phyloP scores from a whole-genome alignment of 2,888 invertebrate genomes.

The Rhyacophila evoluta region DNA sequence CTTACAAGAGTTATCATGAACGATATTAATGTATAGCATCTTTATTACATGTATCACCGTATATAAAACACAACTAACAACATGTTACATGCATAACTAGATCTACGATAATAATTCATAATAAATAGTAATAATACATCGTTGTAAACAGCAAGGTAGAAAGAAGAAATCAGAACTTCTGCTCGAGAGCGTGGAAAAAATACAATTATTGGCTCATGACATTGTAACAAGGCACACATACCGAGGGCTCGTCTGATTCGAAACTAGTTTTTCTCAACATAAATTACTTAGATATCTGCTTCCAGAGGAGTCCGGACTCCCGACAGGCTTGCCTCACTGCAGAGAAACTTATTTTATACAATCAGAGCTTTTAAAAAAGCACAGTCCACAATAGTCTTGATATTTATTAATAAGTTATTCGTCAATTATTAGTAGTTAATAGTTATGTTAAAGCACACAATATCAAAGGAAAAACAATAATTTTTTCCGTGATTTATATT shows the following conservation, averaged over 20 bases:
- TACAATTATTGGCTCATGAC: neutral
- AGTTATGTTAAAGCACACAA: too few relatives aligned
- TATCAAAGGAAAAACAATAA: too few relatives aligned
- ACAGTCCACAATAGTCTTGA: neutral
- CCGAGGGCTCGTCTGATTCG: neutral
- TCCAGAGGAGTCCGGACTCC: neutral
- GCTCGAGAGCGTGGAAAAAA: neutral
- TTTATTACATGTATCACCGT: neutral
- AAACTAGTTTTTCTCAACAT: slow-evolving; percentile 24
- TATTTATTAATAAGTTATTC: too few relatives aligned
- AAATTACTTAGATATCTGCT: slow-evolving; percentile 9
- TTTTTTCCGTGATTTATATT: too few relatives aligned
- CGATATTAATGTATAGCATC: neutral
- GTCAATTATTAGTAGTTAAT: too few relatives aligned
- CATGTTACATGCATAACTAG: neutral
- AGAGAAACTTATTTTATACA: neutral
- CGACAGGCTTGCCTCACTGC: neutral
- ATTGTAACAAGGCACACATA: neutral
- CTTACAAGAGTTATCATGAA: too few relatives aligned
- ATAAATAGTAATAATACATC: neutral
- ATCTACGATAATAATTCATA: neutral
- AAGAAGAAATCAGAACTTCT: neutral
- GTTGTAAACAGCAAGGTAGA: neutral
- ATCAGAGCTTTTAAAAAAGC: neutral
- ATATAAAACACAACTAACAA: neutral